phyloP scores from a whole-genome alignment of 1,140 invertebrate species.

The Drosophila tsacasi region DNA sequence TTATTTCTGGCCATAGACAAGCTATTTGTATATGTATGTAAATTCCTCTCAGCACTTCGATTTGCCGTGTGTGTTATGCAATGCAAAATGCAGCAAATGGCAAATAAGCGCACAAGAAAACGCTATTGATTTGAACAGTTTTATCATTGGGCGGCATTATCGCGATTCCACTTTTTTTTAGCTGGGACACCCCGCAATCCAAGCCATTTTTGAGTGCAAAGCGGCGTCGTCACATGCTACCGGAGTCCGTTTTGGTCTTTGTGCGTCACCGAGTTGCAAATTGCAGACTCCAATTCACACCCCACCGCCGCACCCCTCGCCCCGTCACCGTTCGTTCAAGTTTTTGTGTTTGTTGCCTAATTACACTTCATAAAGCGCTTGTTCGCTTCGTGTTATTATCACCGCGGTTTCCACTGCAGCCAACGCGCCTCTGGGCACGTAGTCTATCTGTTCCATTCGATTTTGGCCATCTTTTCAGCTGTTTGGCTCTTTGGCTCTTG shows the following conservation, averaged over 20 bases:
- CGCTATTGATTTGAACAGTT: slow-evolving; percentile 24
- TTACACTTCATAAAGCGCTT: slow-evolving; percentile 49
- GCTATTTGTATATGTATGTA: slow-evolving; percentile 3
- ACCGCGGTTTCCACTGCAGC: slow-evolving; percentile 36
- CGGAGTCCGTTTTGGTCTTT: slow-evolving; percentile 51
- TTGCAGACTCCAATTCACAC: slow-evolving; percentile 34
- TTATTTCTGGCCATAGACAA: slow-evolving; percentile 24
- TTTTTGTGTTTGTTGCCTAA: slow-evolving; percentile 62
- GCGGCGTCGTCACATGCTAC: slow-evolving; percentile 56
- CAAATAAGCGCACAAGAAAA: slow-evolving; percentile 12
- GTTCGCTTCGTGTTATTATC: slow-evolving; percentile 48
- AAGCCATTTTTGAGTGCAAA: slow-evolving; percentile 10
- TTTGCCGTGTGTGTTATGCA: slow-evolving; percentile 51
- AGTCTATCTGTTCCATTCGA: slow-evolving; percentile 46
- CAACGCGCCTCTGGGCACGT: slow-evolving; percentile 70
- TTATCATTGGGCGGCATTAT: slow-evolving; percentile 31
- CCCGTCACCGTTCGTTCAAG: not conserved
- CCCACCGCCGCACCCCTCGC: not conserved
- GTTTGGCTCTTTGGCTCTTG: slow-evolving; percentile 35
- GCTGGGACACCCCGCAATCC: slow-evolving; percentile 19
- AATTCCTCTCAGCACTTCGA: slow-evolving; percentile 43
- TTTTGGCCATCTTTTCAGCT: slow-evolving; percentile 54
- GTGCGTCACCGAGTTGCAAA: slow-evolving; percentile 57
- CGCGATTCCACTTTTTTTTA: slow-evolving; percentile 19
- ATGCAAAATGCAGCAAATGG: slow-evolving; percentile 40